A percentile compares a stretch with the other conserved stretches of the same genome.
These are phyloP conservation scores for Onychorhynchus coronatus DNA, from an alignment of 2,113 vertebrate species.

Conservation along the genomic window DNA sequence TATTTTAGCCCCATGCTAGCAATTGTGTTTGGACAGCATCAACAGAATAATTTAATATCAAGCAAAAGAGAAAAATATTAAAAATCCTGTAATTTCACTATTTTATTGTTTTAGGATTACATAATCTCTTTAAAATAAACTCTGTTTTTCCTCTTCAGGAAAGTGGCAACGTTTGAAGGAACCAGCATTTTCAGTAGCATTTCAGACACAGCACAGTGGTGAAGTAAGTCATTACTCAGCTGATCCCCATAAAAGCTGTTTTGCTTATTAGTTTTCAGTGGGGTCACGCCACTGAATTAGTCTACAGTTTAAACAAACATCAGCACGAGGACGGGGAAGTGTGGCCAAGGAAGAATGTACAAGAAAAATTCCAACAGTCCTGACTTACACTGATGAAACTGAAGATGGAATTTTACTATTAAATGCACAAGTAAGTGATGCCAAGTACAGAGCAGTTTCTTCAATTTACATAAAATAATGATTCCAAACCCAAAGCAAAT, in stretches of 20 bases:
- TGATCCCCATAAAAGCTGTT: not conserved
- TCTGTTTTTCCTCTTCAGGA: not conserved
- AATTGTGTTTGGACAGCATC: not conserved
- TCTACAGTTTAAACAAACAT: not conserved
- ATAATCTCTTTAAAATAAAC: not conserved
- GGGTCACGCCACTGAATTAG: not conserved
- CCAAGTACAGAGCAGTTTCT: not conserved
- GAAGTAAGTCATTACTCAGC: not conserved
- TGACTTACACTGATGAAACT: not conserved
- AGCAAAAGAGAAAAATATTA: not conserved
- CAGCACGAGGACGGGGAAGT: not conserved
- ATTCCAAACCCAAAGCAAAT: not conserved
- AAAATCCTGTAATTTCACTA: not conserved
- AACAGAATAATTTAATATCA: not conserved
- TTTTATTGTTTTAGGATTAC: not conserved
- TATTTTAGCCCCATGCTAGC: not conserved
- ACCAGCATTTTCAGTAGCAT: not conserved
- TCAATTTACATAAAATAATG: not conserved
- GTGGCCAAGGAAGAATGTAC: not conserved
- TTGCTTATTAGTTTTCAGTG: not conserved
- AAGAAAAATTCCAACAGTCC: not conserved
- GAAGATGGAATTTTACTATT: not conserved
- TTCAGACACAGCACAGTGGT: not conserved
- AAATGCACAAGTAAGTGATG: not conserved
- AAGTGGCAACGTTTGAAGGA: not conserved